Evolutionary conservation across 2,797 vertebrate genomes (phyloP).

Genomic region (Mareca penelope): DNA sequence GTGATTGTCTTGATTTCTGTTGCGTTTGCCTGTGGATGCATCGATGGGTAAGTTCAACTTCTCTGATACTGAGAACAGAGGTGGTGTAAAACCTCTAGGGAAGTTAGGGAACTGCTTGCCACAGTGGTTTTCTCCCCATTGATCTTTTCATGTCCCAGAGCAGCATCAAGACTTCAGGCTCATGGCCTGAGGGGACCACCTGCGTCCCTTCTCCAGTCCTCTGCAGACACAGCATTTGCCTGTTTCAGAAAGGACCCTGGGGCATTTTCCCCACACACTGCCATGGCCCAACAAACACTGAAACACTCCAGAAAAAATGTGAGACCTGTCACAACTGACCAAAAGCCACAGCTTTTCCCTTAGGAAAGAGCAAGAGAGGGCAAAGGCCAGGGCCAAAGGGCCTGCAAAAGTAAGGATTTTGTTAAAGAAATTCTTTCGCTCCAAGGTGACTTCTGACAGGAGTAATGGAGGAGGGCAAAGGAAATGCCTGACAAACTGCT

Average conservation of each 20-base stretch:
- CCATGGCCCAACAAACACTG: fast-evolving
- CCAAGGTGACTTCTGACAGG: neutral
- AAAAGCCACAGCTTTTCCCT: neutral
- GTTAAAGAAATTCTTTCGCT: neutral
- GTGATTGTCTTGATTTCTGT: neutral
- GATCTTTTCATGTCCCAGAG: neutral
- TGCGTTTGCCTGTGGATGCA: neutral
- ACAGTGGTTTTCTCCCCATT: neutral
- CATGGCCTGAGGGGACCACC: neutral
- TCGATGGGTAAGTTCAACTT: neutral
- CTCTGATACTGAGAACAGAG: neutral
- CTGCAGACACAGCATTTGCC: neutral
- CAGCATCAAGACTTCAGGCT: neutral
- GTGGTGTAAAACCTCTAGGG: neutral
- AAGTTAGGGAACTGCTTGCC: neutral
- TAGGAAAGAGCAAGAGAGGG: neutral
- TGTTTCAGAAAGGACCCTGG: neutral
- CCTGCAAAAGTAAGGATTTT: neutral
- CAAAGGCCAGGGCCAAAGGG: constrained; percentile 21
- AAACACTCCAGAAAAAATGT: neutral
- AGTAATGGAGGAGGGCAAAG: constrained; percentile 5
- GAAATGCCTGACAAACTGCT: neutral
- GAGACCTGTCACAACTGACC: neutral
- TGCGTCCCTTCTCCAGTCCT: neutral
- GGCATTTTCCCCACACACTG: neutral